Percentiles rank a stretch among this genome's conserved stretches.
These are phyloP conservation scores for Pediacus dermestoides DNA, from an alignment of 2,888 invertebrate genomes.

Conservation along the genomic window DNA sequence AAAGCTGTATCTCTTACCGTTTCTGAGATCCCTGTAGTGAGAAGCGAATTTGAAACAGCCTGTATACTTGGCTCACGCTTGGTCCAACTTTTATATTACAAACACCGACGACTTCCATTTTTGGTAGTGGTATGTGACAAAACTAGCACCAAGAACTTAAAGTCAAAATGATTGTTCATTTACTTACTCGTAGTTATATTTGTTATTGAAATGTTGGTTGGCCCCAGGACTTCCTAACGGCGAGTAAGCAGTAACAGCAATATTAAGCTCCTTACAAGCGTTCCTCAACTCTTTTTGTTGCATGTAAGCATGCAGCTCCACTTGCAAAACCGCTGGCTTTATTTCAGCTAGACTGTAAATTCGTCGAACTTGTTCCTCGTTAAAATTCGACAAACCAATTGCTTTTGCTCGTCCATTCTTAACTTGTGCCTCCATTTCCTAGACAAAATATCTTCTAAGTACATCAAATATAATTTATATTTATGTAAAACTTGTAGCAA, in stretches of 20 bases:
- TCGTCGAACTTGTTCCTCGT: constrained; percentile 61
- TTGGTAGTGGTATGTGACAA: too few relatives aligned
- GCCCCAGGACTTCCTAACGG: constrained; percentile 72
- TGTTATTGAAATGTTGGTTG: constrained; percentile 58
- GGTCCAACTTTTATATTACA: too few relatives aligned
- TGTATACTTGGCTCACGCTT: too few relatives aligned
- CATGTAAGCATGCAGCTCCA: constrained; percentile 74
- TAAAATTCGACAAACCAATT: constrained; percentile 82
- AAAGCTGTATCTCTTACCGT: too few relatives aligned
- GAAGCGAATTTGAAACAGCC: too few relatives aligned
- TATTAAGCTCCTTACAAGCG: constrained; percentile 60
- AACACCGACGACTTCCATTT: too few relatives aligned
- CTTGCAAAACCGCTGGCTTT: constrained; percentile 69
- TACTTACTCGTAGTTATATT: constrained; percentile 60
- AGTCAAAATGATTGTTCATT: too few relatives aligned
- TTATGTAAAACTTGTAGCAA: not conserved
- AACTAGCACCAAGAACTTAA: too few relatives aligned
- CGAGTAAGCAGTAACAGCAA: constrained; percentile 67
- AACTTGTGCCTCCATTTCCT: constrained; percentile 69
- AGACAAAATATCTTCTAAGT: constrained; percentile 15
- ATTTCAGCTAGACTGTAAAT: constrained; percentile 60
- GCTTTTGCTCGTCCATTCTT: constrained; percentile 61
- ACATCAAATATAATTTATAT: not conserved
- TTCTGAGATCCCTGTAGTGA: too few relatives aligned
- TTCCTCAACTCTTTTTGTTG: constrained; percentile 65